A percentile compares a stretch with the other conserved stretches of the same genome.
Conservation (phyloP, 2,113 vertebrate species). For the Plectropomus leopardus region DNA sequence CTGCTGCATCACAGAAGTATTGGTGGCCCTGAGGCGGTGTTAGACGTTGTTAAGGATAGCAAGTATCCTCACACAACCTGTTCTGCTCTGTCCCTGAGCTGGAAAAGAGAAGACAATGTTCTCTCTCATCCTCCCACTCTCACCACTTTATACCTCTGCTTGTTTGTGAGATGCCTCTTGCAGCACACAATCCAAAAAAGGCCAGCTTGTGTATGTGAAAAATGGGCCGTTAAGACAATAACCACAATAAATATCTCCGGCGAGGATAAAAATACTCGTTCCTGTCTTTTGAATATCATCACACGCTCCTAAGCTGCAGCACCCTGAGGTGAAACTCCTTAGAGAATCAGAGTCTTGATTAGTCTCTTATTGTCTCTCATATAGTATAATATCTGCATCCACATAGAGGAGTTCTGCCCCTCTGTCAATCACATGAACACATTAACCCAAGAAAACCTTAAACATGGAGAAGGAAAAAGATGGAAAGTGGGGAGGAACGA, state of each 20-base stretch:
- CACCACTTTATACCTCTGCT: slow-evolving; percentile 76
- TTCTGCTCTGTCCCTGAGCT: slow-evolving; percentile 74
- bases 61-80: slow-evolving; percentile 80
- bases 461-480: slow-evolving; percentile 2
- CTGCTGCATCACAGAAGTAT: slow-evolving; percentile 54
- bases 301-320: slow-evolving; percentile 44
- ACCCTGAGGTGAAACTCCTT: slow-evolving; percentile 57
- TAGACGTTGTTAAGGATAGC: slow-evolving; percentile 73
- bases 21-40: slow-evolving; percentile 70
- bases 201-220: slow-evolving; percentile 60
- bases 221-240: slow-evolving; percentile 56
- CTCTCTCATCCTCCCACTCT: slow-evolving; percentile 81
- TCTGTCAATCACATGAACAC: slow-evolving; percentile 26
- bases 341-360: slow-evolving; percentile 55
- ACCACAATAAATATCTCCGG: slow-evolving; percentile 65
- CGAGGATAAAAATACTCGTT: slow-evolving; percentile 69
- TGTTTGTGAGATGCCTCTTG: slow-evolving; percentile 69
- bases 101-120: slow-evolving; percentile 80
- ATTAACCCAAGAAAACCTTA: slow-evolving; percentile 27
- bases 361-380: slow-evolving; percentile 16
- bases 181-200: slow-evolving; percentile 59
- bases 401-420: neutral
- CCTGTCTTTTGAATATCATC: slow-evolving; percentile 61
- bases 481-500: slow-evolving; percentile 12
- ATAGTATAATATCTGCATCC: neutral